phyloP scores from a whole-genome alignment of 2,797 vertebrate species.

The Protonibea diacanthus region DNA sequence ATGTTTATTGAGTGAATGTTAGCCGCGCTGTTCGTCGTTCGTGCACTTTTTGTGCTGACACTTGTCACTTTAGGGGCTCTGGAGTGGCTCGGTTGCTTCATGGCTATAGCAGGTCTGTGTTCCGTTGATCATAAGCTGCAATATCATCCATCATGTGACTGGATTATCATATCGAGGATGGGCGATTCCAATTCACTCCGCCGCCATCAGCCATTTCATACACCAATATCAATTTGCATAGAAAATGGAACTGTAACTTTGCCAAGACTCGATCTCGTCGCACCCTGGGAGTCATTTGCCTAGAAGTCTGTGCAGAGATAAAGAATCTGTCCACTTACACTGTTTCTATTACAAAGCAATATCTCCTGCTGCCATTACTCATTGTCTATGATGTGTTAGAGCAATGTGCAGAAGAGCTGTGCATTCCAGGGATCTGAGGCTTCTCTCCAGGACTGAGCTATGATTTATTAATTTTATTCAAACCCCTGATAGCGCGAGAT shows the following conservation, averaged over 20 bases:
- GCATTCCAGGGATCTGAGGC: constrained; percentile 38
- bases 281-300: constrained; percentile 68
- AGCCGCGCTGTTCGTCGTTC: constrained; percentile 7
- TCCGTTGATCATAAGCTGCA: constrained; percentile 48
- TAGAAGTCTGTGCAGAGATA: constrained; percentile 59
- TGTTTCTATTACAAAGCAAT: constrained; percentile 76
- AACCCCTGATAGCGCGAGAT: constrained; percentile 46
- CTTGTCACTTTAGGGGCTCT: constrained; percentile 35
- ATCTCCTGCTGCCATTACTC: constrained; percentile 76
- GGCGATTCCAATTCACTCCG: constrained; percentile 67
- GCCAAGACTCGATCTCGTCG: constrained; percentile 54
- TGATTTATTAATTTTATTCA: constrained; percentile 71
- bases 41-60: constrained; percentile 40
- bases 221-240: constrained; percentile 76
- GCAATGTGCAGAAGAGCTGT: constrained; percentile 34
- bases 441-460: constrained; percentile 27
- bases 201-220: constrained; percentile 55
- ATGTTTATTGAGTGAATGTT: constrained; percentile 43
- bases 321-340: constrained; percentile 70
- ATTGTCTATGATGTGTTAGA: constrained; percentile 68
- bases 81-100: background rate
- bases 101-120: constrained; percentile 31
- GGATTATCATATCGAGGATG: constrained; percentile 69
- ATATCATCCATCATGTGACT: constrained; percentile 72
- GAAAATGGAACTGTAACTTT: constrained; percentile 72